These are phyloP conservation scores for Anguilla obscura DNA, from an alignment of 2,797 vertebrate genomes.

Conservation along the genomic window DNA sequence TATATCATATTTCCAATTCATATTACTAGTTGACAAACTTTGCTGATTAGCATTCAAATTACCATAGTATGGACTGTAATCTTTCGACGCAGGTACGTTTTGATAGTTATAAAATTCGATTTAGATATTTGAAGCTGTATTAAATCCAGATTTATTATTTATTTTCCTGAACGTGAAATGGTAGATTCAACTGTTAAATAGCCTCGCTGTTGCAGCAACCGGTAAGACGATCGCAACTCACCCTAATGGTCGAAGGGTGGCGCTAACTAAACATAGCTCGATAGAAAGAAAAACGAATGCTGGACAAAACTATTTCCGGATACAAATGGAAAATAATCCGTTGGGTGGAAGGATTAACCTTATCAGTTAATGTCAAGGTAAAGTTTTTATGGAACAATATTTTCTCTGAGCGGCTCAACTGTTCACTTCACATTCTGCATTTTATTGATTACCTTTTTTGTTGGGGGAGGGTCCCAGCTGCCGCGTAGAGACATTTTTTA, in stretches of 20 bases:
- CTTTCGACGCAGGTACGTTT: neutral
- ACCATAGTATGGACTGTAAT: neutral
- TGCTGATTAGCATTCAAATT: neutral
- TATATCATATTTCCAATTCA: neutral
- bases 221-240: conserved; percentile 16
- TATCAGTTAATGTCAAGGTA: neutral
- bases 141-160: neutral
- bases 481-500: neutral
- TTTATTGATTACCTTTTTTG: neutral
- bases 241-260: conserved; percentile 20
- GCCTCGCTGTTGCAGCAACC: neutral
- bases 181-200: neutral
- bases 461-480: too few relatives aligned
- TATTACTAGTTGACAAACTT: neutral
- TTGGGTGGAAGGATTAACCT: neutral
- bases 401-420: neutral
- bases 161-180: neutral
- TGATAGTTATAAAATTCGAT: neutral
- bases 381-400: neutral
- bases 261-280: conserved; percentile 21
- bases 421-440: neutral
- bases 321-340: neutral
- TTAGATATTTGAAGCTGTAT: neutral
- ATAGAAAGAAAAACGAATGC: neutral
- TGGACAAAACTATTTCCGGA: neutral